Conservation (phyloP, 2,888 invertebrate species). For the Pyrocoelia pectoralis region DNA sequence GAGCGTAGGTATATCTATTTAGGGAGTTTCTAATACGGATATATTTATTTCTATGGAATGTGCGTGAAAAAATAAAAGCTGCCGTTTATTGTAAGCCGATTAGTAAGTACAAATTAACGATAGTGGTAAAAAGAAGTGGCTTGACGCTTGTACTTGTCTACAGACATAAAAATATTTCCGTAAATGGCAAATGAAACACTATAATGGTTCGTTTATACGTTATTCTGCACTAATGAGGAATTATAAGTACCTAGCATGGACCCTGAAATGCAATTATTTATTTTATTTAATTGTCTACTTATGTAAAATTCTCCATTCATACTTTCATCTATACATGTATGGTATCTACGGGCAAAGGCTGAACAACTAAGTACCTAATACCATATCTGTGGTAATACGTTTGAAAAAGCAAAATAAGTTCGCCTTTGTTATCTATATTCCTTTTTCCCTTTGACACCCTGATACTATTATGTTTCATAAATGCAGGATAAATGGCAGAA, state of each 20-base stretch:
- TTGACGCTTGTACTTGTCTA: conserved; percentile 21
- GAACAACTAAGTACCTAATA: too few relatives aligned
- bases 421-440: too few relatives aligned
- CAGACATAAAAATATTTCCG: conserved; percentile 22
- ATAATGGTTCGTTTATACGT: conserved; percentile 29
- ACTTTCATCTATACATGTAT: too few relatives aligned
- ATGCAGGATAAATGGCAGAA: too few relatives aligned
- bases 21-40: background rate
- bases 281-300: too few relatives aligned
- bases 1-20: background rate
- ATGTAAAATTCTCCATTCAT: background rate
- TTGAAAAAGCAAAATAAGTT: too few relatives aligned
- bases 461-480: too few relatives aligned
- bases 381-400: too few relatives aligned
- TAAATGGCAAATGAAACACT: conserved; percentile 30
- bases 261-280: background rate
- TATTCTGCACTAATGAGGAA: conserved; percentile 30
- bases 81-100: conserved; percentile 19
- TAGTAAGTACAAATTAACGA: conserved; percentile 26
- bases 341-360: too few relatives aligned
- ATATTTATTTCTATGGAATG: conserved; percentile 15
- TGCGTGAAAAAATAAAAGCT: conserved; percentile 7
- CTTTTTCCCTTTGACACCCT: too few relatives aligned
- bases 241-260: conserved; percentile 19
- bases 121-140: conserved; percentile 22